These are phyloP conservation scores for Lasioglossum albipes DNA, from an alignment of 1,140 invertebrate species.

Conservation along the genomic window DNA sequence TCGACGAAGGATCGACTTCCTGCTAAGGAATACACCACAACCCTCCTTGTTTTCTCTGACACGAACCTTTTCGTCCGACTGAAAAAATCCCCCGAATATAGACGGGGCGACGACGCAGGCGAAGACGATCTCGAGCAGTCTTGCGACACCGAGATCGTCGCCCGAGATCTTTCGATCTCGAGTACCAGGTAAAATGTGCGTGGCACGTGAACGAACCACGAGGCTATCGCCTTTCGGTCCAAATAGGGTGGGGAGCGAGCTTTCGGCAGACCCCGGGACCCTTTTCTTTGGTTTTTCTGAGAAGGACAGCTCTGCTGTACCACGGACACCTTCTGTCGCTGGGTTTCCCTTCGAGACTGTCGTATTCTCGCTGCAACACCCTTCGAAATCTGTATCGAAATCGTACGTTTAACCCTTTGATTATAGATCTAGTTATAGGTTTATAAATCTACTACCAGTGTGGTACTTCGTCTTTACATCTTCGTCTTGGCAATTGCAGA, in stretches of 20 bases:
- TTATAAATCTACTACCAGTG: too few species aligned
- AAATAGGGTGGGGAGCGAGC: neutral
- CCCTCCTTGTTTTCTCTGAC: conserved; percentile 32
- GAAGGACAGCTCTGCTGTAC: neutral
- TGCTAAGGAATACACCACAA: conserved; percentile 21
- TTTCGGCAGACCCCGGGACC: neutral
- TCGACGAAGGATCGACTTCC: conserved; percentile 52
- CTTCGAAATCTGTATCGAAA: too few species aligned
- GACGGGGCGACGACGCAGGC: neutral
- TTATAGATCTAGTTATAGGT: too few species aligned
- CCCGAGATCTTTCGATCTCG: conserved; percentile 34
- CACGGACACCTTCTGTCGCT: conserved; percentile 23
- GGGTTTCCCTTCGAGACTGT: neutral
- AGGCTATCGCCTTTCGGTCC: conserved; percentile 43
- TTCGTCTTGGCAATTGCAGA: too few species aligned
- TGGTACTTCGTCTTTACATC: too few species aligned
- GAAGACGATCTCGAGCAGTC: conserved; percentile 23
- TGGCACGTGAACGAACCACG: conserved; percentile 43
- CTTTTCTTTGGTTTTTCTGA: conserved; percentile 32
- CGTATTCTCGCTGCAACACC: neutral
- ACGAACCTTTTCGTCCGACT: neutral
- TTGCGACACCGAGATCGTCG: conserved; percentile 43
- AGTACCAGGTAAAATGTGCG: conserved; percentile 51
- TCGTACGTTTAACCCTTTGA: too few species aligned
- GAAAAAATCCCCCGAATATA: conserved; percentile 11